Evolutionary conservation across 1,140 invertebrate genomes (phyloP).

Genomic region (Drosophila leontia): DNA sequence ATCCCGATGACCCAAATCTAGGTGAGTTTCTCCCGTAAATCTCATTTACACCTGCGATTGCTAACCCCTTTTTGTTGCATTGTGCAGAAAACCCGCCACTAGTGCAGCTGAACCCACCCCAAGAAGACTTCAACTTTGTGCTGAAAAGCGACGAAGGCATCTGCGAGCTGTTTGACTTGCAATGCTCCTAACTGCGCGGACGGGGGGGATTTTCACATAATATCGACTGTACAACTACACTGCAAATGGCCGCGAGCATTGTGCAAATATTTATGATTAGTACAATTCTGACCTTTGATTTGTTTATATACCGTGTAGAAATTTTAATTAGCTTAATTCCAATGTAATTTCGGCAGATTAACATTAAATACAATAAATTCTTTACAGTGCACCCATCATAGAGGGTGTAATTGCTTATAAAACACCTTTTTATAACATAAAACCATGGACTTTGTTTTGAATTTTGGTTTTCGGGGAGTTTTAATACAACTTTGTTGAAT

Average conservation of each 20-base stretch:
- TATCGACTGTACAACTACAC: slow-evolving; percentile 25
- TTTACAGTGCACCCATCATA: slow-evolving; percentile 13
- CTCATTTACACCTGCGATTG: neutral
- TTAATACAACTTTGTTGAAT: neutral
- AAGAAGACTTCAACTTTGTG: slow-evolving; percentile 79
- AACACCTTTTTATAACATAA: slow-evolving; percentile 3
- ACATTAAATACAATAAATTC: slow-evolving; percentile 62
- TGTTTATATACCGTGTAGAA: slow-evolving; percentile 72
- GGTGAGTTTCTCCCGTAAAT: slow-evolving; percentile 37
- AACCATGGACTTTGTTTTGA: neutral
- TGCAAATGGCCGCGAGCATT: slow-evolving; percentile 75
- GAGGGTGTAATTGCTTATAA: slow-evolving; percentile 20
- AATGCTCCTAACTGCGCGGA: slow-evolving; percentile 56
- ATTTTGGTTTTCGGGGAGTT: neutral
- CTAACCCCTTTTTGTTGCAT: neutral
- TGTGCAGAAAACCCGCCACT: slow-evolving; percentile 79
- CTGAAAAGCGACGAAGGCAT: slow-evolving; percentile 79
- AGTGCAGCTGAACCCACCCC: slow-evolving; percentile 78
- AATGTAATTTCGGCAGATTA: slow-evolving; percentile 56
- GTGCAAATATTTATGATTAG: slow-evolving; percentile 81
- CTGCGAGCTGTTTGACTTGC: slow-evolving; percentile 82
- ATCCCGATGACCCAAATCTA: slow-evolving; percentile 81
- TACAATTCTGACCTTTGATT: slow-evolving; percentile 82
- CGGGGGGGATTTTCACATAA: slow-evolving; percentile 10
- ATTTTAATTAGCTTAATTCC: slow-evolving; percentile 75